These are phyloP conservation scores for Parapristionchus giblindavisi DNA, from an alignment of 2,888 invertebrate genomes.

Conservation along the genomic window DNA sequence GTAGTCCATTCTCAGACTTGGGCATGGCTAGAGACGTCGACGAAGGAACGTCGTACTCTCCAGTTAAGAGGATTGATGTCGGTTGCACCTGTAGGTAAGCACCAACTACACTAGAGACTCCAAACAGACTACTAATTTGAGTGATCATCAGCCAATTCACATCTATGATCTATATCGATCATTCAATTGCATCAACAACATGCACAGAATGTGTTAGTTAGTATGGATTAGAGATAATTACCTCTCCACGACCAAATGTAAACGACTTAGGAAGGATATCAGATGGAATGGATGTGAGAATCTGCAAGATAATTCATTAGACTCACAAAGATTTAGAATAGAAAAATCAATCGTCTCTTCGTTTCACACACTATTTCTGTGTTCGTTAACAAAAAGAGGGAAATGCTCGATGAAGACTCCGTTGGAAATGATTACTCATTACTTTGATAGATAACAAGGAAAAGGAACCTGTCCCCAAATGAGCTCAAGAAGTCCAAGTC, in stretches of 20 bases:
- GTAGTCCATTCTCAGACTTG: not conserved
- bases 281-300: conserved; percentile 65
- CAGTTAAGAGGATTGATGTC: conserved; percentile 65
- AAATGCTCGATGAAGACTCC: not conserved
- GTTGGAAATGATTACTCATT: not conserved
- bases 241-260: conserved; percentile 66
- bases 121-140: not conserved
- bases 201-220: too few species aligned
- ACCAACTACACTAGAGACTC: not conserved
- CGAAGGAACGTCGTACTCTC: conserved; percentile 55
- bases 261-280: conserved; percentile 65
- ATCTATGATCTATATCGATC: not conserved
- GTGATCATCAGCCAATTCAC: not conserved
- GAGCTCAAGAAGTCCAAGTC: conserved; percentile 81
- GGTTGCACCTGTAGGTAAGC: conserved; percentile 53
- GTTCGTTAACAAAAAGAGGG: not conserved
- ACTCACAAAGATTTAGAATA: not conserved
- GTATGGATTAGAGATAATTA: conserved; percentile 2
- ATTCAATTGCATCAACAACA: not conserved
- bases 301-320: conserved; percentile 44
- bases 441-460: not conserved
- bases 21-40: conserved; percentile 7
- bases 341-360: not conserved
- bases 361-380: not conserved
- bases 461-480: conserved; percentile 89